Conservation (phyloP, 2,888 invertebrate genomes). For the Caenorhabditis afra region DNA sequence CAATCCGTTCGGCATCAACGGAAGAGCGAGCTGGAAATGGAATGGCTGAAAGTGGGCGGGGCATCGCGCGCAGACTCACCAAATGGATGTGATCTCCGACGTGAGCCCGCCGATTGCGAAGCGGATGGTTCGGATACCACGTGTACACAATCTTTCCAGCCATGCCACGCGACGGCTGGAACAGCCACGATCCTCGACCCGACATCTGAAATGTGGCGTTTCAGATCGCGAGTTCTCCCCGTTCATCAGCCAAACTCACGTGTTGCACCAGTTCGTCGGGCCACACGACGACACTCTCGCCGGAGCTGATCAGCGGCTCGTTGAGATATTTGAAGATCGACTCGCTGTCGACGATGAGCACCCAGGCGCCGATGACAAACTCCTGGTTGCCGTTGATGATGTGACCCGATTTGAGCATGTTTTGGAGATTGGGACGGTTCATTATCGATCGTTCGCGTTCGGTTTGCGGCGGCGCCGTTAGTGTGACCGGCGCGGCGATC, state of each 20-base stretch:
- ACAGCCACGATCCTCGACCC: slow-evolving; percentile 55
- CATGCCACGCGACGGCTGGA: slow-evolving; percentile 61
- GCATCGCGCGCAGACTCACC: too few relatives aligned
- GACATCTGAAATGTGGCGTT: slow-evolving; percentile 51
- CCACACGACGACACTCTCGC: slow-evolving; percentile 87
- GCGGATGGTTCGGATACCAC: slow-evolving; percentile 94
- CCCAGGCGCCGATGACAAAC: slow-evolving; percentile 51
- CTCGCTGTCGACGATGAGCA: slow-evolving; percentile 50
- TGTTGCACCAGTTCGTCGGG: slow-evolving; percentile 87
- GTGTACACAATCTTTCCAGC: slow-evolving; percentile 80
- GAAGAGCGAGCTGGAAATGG: slow-evolving; percentile 55
- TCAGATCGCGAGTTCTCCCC: neutral
- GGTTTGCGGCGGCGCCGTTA: slow-evolving; percentile 35
- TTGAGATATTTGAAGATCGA: slow-evolving; percentile 73
- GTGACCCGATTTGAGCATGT: slow-evolving; percentile 33
- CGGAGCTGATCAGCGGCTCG: slow-evolving; percentile 75
- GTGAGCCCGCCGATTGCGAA: slow-evolving; percentile 90
- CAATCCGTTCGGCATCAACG: slow-evolving; percentile 62
- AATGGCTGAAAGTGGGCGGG: neutral
- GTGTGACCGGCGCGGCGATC: slow-evolving; percentile 41
- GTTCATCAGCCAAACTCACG: slow-evolving; percentile 38
- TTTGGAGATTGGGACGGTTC: slow-evolving; percentile 39
- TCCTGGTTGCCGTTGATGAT: slow-evolving; percentile 42
- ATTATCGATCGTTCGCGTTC: slow-evolving; percentile 48
- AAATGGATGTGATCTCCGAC: slow-evolving; percentile 86